A percentile compares a stretch with the other conserved stretches of the same genome.
These are phyloP conservation scores for Calosoma granatense DNA, from an alignment of 1,140 invertebrate species.

Conservation along the genomic window DNA sequence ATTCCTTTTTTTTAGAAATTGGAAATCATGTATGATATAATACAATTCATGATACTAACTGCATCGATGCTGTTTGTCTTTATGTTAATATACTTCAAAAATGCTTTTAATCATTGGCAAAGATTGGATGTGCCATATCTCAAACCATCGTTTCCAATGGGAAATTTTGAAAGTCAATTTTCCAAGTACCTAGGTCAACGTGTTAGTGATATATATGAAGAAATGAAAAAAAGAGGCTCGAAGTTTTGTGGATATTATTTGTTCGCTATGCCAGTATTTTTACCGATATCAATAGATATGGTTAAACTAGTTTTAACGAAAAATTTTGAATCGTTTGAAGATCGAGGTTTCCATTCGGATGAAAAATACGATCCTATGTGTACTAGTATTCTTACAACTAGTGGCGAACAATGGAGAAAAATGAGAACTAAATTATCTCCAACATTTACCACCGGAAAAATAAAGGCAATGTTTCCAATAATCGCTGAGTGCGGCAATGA, in stretches of 20 bases:
- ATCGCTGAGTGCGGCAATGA: not conserved
- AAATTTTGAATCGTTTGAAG: slow-evolving; percentile 28
- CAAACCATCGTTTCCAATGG: not conserved
- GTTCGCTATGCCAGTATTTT: slow-evolving; percentile 29
- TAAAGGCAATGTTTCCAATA: not conserved
- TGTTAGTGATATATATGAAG: not conserved
- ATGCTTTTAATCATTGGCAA: not conserved
- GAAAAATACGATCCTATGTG: slow-evolving; percentile 39
- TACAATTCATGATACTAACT: not conserved
- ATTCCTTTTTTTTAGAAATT: too few relatives aligned
- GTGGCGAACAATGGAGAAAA: slow-evolving; percentile 23
- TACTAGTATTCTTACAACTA: slow-evolving; percentile 37
- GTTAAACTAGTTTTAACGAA: slow-evolving; percentile 28
- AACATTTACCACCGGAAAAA: not conserved
- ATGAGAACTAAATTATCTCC: not conserved
- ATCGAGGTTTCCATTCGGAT: slow-evolving; percentile 25
- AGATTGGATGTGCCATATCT: slow-evolving; percentile 15
- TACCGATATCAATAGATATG: slow-evolving; percentile 36
- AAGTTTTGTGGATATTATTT: slow-evolving; percentile 25
- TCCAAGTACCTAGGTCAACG: not conserved
- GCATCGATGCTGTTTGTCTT: not conserved
- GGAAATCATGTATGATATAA: too few relatives aligned
- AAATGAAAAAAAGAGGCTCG: slow-evolving; percentile 7
- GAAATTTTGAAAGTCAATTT: slow-evolving; percentile 6
- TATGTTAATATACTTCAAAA: not conserved